These are phyloP conservation scores for Trichonephila inaurata DNA, from an alignment of 1,140 invertebrate genomes.

Conservation along the genomic window DNA sequence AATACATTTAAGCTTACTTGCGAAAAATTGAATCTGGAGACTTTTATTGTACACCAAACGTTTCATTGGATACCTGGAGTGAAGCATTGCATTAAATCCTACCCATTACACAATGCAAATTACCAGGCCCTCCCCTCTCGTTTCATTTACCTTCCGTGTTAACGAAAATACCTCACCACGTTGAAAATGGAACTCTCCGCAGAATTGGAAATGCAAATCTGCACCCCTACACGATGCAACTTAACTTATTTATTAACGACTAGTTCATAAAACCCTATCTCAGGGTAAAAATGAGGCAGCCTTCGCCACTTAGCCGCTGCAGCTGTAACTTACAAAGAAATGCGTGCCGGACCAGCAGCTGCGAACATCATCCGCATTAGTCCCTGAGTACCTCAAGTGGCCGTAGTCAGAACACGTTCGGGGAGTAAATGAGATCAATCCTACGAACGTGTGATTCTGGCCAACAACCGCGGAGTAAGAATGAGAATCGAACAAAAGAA, in stretches of 20 bases:
- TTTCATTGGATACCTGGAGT: not conserved
- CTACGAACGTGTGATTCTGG: slow-evolving; percentile 61
- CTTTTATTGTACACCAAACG: not conserved
- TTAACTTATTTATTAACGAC: slow-evolving; percentile 59
- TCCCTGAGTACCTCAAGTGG: slow-evolving; percentile 31
- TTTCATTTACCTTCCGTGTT: not conserved
- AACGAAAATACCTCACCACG: not conserved
- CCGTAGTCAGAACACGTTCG: slow-evolving; percentile 59
- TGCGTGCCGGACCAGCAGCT: slow-evolving; percentile 36
- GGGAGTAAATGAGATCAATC: slow-evolving; percentile 72
- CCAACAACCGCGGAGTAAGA: slow-evolving; percentile 42
- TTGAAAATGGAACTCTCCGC: not conserved
- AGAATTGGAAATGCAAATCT: not conserved
- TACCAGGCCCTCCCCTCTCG: not conserved
- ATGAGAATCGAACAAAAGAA: slow-evolving; percentile 55
- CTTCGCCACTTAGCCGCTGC: not conserved
- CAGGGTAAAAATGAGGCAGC: slow-evolving; percentile 7
- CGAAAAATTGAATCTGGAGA: too few species aligned
- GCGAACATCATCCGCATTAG: not conserved
- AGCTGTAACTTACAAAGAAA: slow-evolving; percentile 12
- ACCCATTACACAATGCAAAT: not conserved
- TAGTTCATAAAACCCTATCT: not conserved
- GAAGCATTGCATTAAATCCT: not conserved
- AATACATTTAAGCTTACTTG: too few species aligned
- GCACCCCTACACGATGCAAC: not conserved